These are phyloP conservation scores for Lepus americanus DNA, from an alignment of 2,113 vertebrate species.

Conservation along the genomic window DNA sequence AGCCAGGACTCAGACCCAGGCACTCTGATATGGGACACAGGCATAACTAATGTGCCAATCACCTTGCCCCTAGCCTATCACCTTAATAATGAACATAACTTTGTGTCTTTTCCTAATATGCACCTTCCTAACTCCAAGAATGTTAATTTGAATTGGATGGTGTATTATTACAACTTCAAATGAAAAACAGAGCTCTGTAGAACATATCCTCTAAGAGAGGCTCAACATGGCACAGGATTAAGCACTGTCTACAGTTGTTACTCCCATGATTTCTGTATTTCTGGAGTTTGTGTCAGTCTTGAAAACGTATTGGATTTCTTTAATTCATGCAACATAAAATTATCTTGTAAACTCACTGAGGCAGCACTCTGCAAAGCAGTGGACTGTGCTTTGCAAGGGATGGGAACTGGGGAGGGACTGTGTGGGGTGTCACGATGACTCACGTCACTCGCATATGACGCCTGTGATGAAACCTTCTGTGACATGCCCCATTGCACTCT, in stretches of 20 bases:
- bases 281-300: background rate
- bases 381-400: background rate
- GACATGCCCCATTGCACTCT: background rate
- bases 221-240: background rate
- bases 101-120: background rate
- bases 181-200: background rate
- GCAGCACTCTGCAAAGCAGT: background rate
- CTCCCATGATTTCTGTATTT: background rate
- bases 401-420: background rate
- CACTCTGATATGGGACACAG: no score
- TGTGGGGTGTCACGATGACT: background rate
- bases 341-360: background rate
- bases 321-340: background rate
- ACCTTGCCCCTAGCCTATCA: no score
- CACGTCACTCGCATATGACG: background rate
- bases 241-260: no score
- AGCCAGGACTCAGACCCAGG: no score
- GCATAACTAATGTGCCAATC: no score
- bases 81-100: no score
- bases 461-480: background rate
- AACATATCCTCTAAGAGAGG: background rate
- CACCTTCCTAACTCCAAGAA: background rate
- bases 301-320: background rate
- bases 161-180: background rate
- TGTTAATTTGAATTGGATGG: background rate